A percentile compares a stretch with the other conserved stretches of the same genome.
Conservation (phyloP, 2,888 invertebrate species). For the Alviniconcha strummeri region DNA sequence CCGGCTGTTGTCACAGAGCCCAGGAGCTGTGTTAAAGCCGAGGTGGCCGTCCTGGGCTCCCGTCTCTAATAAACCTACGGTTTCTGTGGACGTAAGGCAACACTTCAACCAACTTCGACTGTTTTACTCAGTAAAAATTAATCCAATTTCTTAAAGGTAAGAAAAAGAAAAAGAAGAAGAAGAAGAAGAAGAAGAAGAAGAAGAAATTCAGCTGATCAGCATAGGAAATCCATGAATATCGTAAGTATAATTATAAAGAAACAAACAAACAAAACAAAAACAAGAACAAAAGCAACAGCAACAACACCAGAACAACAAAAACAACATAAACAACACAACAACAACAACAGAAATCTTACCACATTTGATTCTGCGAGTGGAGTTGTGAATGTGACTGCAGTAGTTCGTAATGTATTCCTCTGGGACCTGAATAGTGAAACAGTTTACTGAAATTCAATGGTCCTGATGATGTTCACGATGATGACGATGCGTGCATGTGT, state of each 20-base stretch:
- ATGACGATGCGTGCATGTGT: no score
- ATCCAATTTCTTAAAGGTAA: no score
- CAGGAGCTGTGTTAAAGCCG: no score
- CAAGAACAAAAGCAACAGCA: background rate
- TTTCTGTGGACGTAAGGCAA: no score
- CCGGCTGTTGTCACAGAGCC: no score
- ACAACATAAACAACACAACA: background rate
- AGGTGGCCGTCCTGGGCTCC: no score
- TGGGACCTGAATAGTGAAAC: background rate
- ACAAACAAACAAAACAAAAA: background rate
- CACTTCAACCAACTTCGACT: background rate
- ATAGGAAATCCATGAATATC: background rate
- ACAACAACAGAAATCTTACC: no score
- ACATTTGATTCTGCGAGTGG: background rate
- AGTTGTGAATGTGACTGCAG: background rate
- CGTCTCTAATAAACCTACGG: no score
- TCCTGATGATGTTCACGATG: background rate
- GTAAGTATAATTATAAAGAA: background rate
- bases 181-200: no score
- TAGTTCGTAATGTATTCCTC: background rate
- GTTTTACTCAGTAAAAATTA: background rate
- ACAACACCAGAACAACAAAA: background rate
- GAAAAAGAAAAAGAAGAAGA: no score
- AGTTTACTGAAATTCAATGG: background rate
- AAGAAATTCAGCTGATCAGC: no score